Base-by-base conservation (phyloP, 2,888 invertebrate species). In the Sinhomidia bicolor region DNA sequence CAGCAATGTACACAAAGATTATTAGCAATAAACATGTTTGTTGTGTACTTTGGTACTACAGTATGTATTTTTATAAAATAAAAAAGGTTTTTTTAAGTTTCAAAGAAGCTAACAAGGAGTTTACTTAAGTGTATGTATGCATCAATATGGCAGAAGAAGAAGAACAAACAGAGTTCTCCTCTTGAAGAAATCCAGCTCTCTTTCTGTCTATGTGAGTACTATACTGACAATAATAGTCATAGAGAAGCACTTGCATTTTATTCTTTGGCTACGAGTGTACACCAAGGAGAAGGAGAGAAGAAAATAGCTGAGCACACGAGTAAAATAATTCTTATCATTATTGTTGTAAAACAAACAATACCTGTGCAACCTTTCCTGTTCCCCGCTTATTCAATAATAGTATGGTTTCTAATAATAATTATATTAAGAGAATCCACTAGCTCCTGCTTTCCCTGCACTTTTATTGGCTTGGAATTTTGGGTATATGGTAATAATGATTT, bases 51-150 rank as follows among this genome's bases (percentile, higher is more conserved):
- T n/a, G n/a, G n/a, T n/a, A n/a, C n/a, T n/a, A n/a, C n/a, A n/a
- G n/a, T 71, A 41, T 14, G 36, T 5, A 36, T 7, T 36, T 36
- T 41, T 12, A 36, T 4, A 41, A 71, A 20, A 41, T 71, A 23
- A 71, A 41, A n/a, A 71, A 23, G 20, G 41, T 32, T 17, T 12
- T 71, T 32, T n/a, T 12, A 17, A 41, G 41, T 20, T 41, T 4
- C 41, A 71, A n/a, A n/a, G n/a, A n/a, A 44, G 41, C 36, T 20
- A 23, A 0, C 41, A 41, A 12, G 1, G 41, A 36, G 68, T 44
- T 71, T n/a, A n/a, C n/a, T n/a, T 71, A 41, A 71, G 68, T 71
- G 41, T 10, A 41, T 71, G 41, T 10, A 41, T 71, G 29, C 62
- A 44, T 41, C 68, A 23, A 17, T 41, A 9, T 14, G 14, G 47